Conservation (phyloP, 2,797 vertebrate genomes). For the Neoniphon sammara region DNA sequence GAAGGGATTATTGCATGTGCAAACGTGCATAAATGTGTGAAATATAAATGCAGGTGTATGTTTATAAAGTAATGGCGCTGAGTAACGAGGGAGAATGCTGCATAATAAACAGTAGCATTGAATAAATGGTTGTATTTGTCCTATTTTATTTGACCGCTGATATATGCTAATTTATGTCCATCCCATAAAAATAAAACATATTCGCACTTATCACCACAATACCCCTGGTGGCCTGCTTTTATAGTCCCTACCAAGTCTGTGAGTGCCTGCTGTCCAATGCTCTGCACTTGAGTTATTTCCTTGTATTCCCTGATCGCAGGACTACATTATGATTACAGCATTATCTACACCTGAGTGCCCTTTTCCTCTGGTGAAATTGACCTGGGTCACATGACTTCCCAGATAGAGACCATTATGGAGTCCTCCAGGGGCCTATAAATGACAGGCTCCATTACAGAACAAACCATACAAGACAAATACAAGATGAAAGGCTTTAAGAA, state of each 20-base stretch:
- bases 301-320: constrained; percentile 24
- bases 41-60: constrained; percentile 3
- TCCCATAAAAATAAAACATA: constrained; percentile 14
- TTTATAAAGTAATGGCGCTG: neutral
- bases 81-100: constrained; percentile 8
- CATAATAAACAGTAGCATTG: constrained; percentile 14
- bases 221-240: neutral
- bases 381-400: constrained; percentile 24
- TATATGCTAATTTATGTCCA: constrained; percentile 28
- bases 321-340: constrained; percentile 28
- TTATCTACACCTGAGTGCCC: constrained; percentile 37
- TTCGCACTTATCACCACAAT: constrained; percentile 2
- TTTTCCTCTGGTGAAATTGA: constrained; percentile 17
- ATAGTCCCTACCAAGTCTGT: neutral
- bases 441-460: constrained; percentile 24
- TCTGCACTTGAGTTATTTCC: constrained; percentile 25
- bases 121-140: constrained; percentile 21
- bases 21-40: neutral
- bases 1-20: constrained; percentile 1
- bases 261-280: neutral
- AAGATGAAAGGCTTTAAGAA: constrained; percentile 1
- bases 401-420: constrained; percentile 3
- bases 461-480: constrained; percentile 10
- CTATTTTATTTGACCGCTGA: constrained; percentile 22
- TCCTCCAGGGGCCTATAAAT: neutral